phyloP scores from a whole-genome alignment of 2,113 vertebrate species.

The Pan troglodytes region NHGRI_mPanTro3-v2.1_pri NC_072412.2:19914001-19914500 shows the following conservation, averaged over 20 bases:
- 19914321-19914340: background rate
- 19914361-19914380: no score
- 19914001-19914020: no score
- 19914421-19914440: no score
- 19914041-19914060: background rate
- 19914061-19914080: background rate
- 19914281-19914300: background rate
- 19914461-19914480: no score
- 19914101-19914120: no score
- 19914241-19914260: no score
- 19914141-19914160: no score
- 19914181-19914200: background rate
- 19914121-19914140: background rate
- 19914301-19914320: no score
- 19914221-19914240: background rate
- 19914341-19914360: background rate
- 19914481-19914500: background rate
- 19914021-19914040: background rate
- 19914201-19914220: no score
- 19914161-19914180: no score
- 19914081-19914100: no score
- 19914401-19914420: background rate
- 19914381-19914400: background rate
- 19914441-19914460: background rate
- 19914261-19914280: background rate